These are phyloP conservation scores for Sinocyclocheilus rhinocerous DNA, from an alignment of 2,113 vertebrate species.

Conservation along the genomic window DNA sequence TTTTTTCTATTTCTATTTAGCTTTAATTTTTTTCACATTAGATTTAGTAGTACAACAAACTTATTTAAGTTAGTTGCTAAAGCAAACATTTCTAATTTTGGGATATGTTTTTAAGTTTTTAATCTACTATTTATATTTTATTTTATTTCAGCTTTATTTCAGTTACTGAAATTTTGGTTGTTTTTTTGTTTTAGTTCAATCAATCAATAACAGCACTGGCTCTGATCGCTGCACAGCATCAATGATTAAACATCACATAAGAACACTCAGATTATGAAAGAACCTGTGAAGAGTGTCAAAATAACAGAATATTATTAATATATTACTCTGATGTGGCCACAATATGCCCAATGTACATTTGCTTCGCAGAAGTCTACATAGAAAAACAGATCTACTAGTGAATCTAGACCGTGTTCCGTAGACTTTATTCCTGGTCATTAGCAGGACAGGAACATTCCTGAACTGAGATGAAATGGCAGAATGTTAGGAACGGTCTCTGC, in stretches of 20 bases:
- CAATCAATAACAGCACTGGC: background rate
- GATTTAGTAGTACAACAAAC: background rate
- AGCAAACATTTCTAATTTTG: background rate
- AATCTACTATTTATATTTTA: no score
- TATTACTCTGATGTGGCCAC: background rate
- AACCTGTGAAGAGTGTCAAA: background rate
- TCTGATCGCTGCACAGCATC: background rate
- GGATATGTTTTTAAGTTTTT: background rate
- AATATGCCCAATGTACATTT: background rate
- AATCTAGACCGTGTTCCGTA: background rate
- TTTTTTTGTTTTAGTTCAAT: background rate
- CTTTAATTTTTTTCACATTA: background rate
- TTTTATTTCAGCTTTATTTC: background rate
- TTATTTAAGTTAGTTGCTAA: background rate
- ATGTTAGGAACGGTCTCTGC: constrained; percentile 1
- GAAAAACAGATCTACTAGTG: background rate
- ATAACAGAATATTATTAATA: background rate
- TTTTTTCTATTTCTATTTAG: background rate
- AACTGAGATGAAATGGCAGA: background rate
- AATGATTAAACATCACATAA: no score
- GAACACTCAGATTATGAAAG: background rate
- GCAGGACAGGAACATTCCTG: background rate
- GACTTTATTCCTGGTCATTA: background rate
- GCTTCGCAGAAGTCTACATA: background rate
- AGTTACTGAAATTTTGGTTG: background rate